Evolutionary conservation across 2,888 invertebrate genomes (phyloP), one percentile per base, ranked within the genome.

Genomic region (Eilema griseolum): DNA sequence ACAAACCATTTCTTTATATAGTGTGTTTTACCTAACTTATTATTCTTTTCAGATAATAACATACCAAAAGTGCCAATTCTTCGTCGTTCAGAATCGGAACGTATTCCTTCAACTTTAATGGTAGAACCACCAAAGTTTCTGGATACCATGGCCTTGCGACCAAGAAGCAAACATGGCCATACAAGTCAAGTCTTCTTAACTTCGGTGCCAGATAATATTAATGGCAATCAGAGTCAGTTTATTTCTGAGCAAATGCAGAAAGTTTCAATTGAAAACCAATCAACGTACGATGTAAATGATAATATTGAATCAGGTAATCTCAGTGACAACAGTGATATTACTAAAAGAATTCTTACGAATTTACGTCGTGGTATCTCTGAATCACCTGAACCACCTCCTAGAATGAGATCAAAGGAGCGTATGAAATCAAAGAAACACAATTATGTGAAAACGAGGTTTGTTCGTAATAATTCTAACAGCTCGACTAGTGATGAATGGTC

Each of bases 101-200:
- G 89, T 77, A 83, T 90, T 72, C 89, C 86, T 75, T 90, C 90
- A 76, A 93, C 85, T 79, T 89, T 91, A 78, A 92, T 85, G 86
- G 95, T 92, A 16, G 92, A 93, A 20, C 94, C 96, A 66, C 96
- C 97, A 14, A 95, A 96, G 74, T 98, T 97, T 89, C 95, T 97
- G 87, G 98, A 98, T 89, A 98, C 98, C 33, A 98, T 98, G 97
- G 97, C 98, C 31, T 94, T 98, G 82, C 96, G 98, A 80, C 95
- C 97, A 68, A 96, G 96, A 89, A 93, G 93, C 78, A 94, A 94
- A 84, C 96, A 96, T 87, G 95, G 95, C 59, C 96, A 97, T 88
- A 95, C 96, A 28, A 96, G 96, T 87, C 96, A 96, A 90, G 95
- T 96, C 75, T 97, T 97, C 89, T 90, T 95, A 28, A 94, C 95